Percentiles rank a stretch among this genome's conserved stretches.
phyloP scores from a whole-genome alignment of 2,888 invertebrate genomes.

The Trissoscelio sp. region DNA sequence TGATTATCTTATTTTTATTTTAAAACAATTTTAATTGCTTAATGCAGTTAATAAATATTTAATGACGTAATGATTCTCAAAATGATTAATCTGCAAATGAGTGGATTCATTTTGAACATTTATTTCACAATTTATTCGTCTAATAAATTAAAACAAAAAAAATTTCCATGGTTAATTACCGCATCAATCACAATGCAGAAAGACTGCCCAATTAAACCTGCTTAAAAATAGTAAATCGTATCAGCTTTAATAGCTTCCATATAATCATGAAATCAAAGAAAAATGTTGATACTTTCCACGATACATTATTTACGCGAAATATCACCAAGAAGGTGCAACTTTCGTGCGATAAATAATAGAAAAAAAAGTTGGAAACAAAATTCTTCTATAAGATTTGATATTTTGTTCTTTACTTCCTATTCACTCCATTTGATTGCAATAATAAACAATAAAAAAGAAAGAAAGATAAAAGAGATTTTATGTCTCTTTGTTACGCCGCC shows the following conservation, averaged over 20 bases:
- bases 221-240: background rate
- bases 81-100: too few species aligned
- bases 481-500: slow-evolving; percentile 9
- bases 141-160: too few species aligned
- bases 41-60: too few species aligned
- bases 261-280: background rate
- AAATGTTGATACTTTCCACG: background rate
- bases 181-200: background rate
- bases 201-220: background rate
- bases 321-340: background rate
- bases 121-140: too few species aligned
- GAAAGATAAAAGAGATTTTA: slow-evolving; percentile 14
- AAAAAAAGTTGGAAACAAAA: background rate
- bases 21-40: too few species aligned
- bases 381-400: slow-evolving; percentile 14
- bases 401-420: background rate
- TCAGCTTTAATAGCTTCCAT: background rate
- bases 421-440: slow-evolving; percentile 23
- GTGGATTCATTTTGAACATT: too few species aligned
- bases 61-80: too few species aligned
- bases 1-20: too few species aligned
- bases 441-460: slow-evolving; percentile 28
- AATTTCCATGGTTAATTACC: background rate
- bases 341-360: background rate
- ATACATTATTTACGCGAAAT: background rate